Evolutionary conservation across 2,888 invertebrate species (phyloP), one percentile per base, ranked within the genome.

Genomic region (Apamea epomidion): DNA sequence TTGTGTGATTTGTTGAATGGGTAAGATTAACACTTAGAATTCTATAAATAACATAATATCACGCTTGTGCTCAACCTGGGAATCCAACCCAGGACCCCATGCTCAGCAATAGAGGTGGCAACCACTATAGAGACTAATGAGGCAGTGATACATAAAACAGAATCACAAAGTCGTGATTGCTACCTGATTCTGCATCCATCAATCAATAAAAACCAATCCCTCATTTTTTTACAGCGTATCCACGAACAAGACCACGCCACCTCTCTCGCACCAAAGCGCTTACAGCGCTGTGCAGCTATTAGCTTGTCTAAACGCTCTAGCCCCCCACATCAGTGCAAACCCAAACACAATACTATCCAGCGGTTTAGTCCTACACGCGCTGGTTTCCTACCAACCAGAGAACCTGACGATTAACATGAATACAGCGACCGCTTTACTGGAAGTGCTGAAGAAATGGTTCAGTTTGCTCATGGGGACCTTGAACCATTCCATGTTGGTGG

Each of bases 261-360:
- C 96, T 0, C 87, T 97, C 6, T 96, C 95, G 29, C 92, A 94
- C 83, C 96, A 96, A 93, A 97, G 96, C 91, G 94, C 96, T 82
- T 97, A 96, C 92, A 95, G 95, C 92, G 92, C 93, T 83, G 93
- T 95, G 7, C 97, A 97, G 81, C 92, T 97, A 0, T 85, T 97
- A 48, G 94, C 96, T 21, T 94, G 95, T 74, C 87, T 97, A n/a
- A 93, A 91, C 83, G 87, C 91, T 1, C 76, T 96, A 60, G 91
- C 92, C 0, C 87, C 93, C 10, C 92, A 92, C n/a, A 92, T 95
- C 45, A 93, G 90, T 67, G 89, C 91, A 10, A 94, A 93, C 51
- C 90, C 93, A 0, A 93, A 92, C 69, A 92, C 90, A 1, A 90
- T 96, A 21, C 84, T 96, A 70, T 93, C 94, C 65, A 94, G 95